Evolutionary conservation across 1,140 invertebrate genomes (phyloP), one percentile per base, ranked within the genome.

Genomic region (Cheumatopsyche charites): DNA sequence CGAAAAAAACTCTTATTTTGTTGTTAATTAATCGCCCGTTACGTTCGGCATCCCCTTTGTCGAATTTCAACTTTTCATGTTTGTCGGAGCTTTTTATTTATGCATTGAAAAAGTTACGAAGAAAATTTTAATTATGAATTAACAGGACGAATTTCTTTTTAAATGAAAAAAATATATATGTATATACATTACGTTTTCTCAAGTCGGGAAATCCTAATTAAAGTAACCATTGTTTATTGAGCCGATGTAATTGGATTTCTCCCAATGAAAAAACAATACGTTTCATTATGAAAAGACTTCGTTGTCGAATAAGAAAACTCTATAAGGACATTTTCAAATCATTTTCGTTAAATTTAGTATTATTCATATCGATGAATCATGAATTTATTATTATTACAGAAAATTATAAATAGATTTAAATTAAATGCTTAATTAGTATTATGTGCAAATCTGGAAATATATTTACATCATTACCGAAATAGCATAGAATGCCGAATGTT

Each of bases 81-180:
- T 45, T 2, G 43, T n/a, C 13, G 2, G 43, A 45, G 43, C 43
- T 45, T 15, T 52, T 52, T 17, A 15, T 52, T 52, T 52, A 52
- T 52, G 47, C 47, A 52, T 52, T 52, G 19, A 17, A 52, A 52
- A 52, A 52, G n/a, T 52, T 52, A 17, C 47, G 15, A 52, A 52
- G 1, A 17, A 19, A 52, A 52, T 19, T 15, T 17, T 52, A 52
- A 52, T 52, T 52, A 52, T 52, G 29, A 36, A 36, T 36, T 36
- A 36, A 36, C 29, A 9, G 29, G 29, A 36, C 3, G 29, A 36
- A 9, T 36, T 36, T 36, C 29, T 36, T 17, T 52, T 52, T 52
- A 17, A 17, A 9, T 1, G 19, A 52, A 9, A 58, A 25, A 58
- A 25, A 25, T 52, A 52, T 15, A 52, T 17, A 15, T 52, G n/a